Base-by-base conservation (phyloP, 2,888 invertebrate species). In the Kuschelorhynchus macadamiae region DNA sequence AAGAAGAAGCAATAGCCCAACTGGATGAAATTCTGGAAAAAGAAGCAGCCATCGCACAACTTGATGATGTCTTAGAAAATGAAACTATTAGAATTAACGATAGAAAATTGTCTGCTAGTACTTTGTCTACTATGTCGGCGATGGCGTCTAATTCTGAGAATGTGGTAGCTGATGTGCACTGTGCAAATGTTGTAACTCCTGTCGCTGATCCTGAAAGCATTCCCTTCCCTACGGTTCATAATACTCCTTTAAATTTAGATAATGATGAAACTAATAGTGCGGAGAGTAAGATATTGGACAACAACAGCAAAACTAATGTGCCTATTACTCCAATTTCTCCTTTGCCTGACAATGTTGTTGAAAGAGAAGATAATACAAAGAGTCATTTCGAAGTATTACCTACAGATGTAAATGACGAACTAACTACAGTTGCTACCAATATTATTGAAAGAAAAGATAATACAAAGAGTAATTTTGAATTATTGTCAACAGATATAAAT, bases 111-210 rank as follows among this genome's bases (percentile, higher is more conserved):
- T 80, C 79, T 39, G 71, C 72, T 57, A 78, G 76, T 72, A 72
- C 76, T 49, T 61, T 76, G 59, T 78, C 79, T 33, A 72, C 71
- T 70, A 69, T 70, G 42, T 75, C 74, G 30, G 71, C 67, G 53
- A 74, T 73, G 62, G 72, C 63, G 50, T 71, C 74, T 20, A 68
- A 67, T 67, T 75, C 86, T 81, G 87, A 88, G 79, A 86, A 86
- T 81, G 87, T 88, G 18, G 84, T 88, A 75, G 88, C 85, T 65
- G 85, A 86, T 81, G 86, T 88, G 11, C 88, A 88, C 74, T 85
- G 87, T 79, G 87, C 87, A 78, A 87, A 87, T 81, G 77, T 74
- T 44, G 50, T 69, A 46, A 74, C 74, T 56, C 71, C 72, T 46
- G 25, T 68, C 56, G 69, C 70, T 66, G 65, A 66, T 68, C 64